Base-by-base conservation (phyloP, 1,140 invertebrate species). In the Dendrolimus kikuchii region DNA sequence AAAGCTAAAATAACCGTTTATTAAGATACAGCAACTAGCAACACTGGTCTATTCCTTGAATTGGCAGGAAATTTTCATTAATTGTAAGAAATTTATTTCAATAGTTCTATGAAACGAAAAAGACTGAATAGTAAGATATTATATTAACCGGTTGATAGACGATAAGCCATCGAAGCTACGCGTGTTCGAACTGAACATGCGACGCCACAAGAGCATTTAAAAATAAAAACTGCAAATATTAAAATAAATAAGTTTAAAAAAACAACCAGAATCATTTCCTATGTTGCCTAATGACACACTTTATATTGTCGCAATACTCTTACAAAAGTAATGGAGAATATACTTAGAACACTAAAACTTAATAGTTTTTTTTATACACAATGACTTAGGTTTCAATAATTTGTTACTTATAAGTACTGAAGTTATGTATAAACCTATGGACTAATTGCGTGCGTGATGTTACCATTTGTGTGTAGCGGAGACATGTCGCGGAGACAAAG, bases 351-450 rank as follows among this genome's bases (percentile, higher is more conserved):
- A 60, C 79, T 84, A 83, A 74, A 81, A 81, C 80, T 82, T 86
- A 83, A 74, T 77, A 76, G 71, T 72, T 83, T 81, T 74, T 46
- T 81, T 84, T 85, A 86, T 86, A 86, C 78, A 86, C 77, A 84
- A 86, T 86, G 83, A 86, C 83, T 86, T 86, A 86, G 83, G 78
- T 83, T 86, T 82, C 81, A 80, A 86, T 80, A 81, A 78, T 79
- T 86, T 82, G 78, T 82, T 82, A 77, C 78, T 84, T 86, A 86
- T 86, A 84, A 83, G 80, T 86, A 86, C 80, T 71, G 75, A 74
- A 66, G 71, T 74, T 77, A 79, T 70, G 23, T 23, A 75, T 78
- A 76, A 81, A 70, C 74, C 75, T 86, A 86, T 72, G 69, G 77
- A 79, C 77, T 83, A 84, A 84, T 70, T 71, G 78, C 70, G 81